phyloP scores from a whole-genome alignment of 1,140 invertebrate genomes.

The Diorhabda elongata region DNA sequence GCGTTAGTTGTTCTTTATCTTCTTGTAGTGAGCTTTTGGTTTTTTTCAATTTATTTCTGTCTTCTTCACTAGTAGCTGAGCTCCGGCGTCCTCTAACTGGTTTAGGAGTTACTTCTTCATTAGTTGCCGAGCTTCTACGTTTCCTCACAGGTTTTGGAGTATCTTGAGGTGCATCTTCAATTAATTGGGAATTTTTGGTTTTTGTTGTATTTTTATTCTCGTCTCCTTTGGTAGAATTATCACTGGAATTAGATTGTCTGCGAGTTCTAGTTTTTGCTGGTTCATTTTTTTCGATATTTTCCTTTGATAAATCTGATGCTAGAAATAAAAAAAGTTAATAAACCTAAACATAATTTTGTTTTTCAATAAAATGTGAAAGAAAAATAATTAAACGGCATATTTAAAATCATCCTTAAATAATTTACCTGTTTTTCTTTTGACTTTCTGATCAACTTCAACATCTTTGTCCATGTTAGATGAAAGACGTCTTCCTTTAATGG shows the following conservation, averaged over 20 bases:
- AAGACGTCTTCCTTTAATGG: slow-evolving; percentile 6
- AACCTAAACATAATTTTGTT: background rate
- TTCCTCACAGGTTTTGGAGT: background rate
- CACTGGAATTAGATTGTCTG: slow-evolving; percentile 10
- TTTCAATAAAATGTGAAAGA: background rate
- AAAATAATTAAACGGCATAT: background rate
- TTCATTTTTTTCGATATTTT: slow-evolving; percentile 7
- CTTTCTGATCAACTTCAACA: background rate
- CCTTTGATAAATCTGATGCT: slow-evolving; percentile 12
- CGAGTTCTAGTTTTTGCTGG: slow-evolving; percentile 14
- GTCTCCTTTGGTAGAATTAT: background rate
- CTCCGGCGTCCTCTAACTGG: slow-evolving; percentile 16
- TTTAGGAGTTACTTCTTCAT: background rate
- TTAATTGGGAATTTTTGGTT: background rate
- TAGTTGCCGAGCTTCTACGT: background rate
- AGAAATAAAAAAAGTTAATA: background rate
- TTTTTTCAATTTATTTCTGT: background rate
- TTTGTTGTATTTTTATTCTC: slow-evolving; percentile 1
- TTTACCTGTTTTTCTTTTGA: slow-evolving; percentile 15
- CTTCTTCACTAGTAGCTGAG: slow-evolving; percentile 5
- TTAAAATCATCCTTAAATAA: background rate
- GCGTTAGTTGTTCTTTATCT: background rate
- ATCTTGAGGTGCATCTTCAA: background rate
- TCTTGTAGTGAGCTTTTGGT: background rate
- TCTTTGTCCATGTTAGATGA: slow-evolving; percentile 2